phyloP scores from a whole-genome alignment of 2,888 invertebrate genomes.

The Eilema caniola region DNA sequence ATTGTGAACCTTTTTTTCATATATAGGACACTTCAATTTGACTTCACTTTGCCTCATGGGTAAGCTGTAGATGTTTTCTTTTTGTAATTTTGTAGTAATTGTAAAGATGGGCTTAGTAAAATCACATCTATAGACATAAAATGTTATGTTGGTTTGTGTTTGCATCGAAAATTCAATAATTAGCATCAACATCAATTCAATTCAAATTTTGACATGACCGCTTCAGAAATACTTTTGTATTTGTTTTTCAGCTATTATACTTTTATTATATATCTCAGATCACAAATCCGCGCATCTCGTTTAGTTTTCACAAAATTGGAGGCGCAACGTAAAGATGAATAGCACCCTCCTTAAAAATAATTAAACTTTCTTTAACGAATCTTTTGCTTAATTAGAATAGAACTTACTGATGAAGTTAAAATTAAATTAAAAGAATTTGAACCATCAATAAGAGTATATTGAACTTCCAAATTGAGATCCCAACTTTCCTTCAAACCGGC shows the following conservation, averaged over 20 bases:
- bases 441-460: slow-evolving; percentile 45
- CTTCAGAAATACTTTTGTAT: too few relatives aligned
- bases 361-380: slow-evolving; percentile 11
- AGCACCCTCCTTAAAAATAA: neutral
- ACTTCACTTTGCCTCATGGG: too few relatives aligned
- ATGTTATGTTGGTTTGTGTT: too few relatives aligned
- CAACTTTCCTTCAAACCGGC: slow-evolving; percentile 37
- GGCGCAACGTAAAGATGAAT: neutral
- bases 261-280: neutral
- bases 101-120: neutral
- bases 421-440: slow-evolving; percentile 47
- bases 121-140: neutral
- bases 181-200: too few relatives aligned
- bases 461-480: slow-evolving; percentile 47
- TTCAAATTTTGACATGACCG: too few relatives aligned
- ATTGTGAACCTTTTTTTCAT: too few relatives aligned
- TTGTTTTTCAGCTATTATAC: too few relatives aligned
- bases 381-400: slow-evolving; percentile 14
- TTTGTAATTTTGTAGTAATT: neutral
- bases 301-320: neutral
- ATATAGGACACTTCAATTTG: too few relatives aligned
- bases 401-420: slow-evolving; percentile 42
- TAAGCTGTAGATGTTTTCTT: too few relatives aligned
- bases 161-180: too few relatives aligned
- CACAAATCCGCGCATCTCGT: neutral